Evolutionary conservation across 2,113 vertebrate genomes (phyloP), one percentile per base, ranked within the genome.

Genomic region (Silurus asotus): DNA sequence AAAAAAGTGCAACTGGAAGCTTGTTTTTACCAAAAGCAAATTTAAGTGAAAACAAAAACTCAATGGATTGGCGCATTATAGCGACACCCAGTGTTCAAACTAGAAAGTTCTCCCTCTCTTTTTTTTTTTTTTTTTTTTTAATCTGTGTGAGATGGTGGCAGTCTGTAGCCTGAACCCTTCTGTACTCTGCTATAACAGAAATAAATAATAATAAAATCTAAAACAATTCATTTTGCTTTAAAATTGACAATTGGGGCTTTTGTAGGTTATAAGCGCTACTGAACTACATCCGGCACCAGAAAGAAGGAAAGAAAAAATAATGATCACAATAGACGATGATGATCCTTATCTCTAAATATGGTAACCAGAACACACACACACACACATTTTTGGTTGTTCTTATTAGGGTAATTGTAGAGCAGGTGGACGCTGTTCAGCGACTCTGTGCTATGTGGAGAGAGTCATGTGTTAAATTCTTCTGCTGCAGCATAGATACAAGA

Each of bases 1-100:
- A 37, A 37, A 37, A 37, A 37, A 37, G 37, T 37, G 37, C 37
- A 37, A 37, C 37, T 37, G 37, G 37, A 37, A 37, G 37, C 37
- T 37, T 37, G 37, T 37, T 37, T 37, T 37, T 2, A 37, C 37
- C 37, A 37, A 37, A 37, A 37, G 37, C 37, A 37, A 37, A 37
- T 37, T 37, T 37, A 37, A 37, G 37, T 37, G 37, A 45, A 70
- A 70, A 15, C 4, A 19, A 6, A 25, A 75, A 11, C 20, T 14
- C 4, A n/a, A 20, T 13, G n/a, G 17, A 78, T 14, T 58, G 20
- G 25, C 13, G 17, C 28, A n/a, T 56, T 0, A 77, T 9, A 56
- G 76, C 15, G 77, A 80, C 77, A 59, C 77, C 56, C 19, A 48
- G 56, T 80, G 77, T 10, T 61, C 56, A 80, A 61, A 61, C 28